These are phyloP conservation scores for Numenius arquata DNA, from an alignment of 2,113 vertebrate genomes.

Conservation along the genomic window DNA sequence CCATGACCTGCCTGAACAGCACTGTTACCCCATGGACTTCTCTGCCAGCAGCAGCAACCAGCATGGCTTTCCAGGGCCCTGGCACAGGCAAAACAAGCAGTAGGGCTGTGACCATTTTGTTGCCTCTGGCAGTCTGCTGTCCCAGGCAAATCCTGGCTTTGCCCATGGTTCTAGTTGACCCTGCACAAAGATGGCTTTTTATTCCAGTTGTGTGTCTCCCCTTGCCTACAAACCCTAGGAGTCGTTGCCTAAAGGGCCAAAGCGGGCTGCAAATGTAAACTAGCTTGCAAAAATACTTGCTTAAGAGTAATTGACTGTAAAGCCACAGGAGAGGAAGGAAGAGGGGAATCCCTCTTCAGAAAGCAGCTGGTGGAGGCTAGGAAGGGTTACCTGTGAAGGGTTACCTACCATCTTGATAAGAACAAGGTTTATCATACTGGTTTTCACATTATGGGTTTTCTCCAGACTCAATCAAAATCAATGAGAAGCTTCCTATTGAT, in stretches of 20 bases:
- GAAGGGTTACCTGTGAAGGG: background rate
- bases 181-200: background rate
- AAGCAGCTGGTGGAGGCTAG: background rate
- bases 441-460: background rate
- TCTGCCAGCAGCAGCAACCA: background rate
- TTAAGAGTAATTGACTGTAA: background rate
- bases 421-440: background rate
- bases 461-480: background rate
- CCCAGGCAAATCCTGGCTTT: background rate
- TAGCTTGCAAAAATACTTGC: background rate
- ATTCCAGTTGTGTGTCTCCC: background rate
- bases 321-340: background rate
- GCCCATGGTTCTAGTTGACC: background rate
- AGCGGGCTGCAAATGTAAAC: background rate
- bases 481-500: background rate
- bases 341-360: background rate
- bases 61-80: background rate
- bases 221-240: background rate
- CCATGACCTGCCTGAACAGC: background rate
- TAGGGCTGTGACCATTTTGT: background rate
- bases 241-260: background rate
- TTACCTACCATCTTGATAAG: background rate
- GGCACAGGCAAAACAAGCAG: background rate
- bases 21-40: background rate
- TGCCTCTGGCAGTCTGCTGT: background rate